phyloP scores from a whole-genome alignment of 2,888 invertebrate species.

The Tenthredo distinguenda region DNA sequence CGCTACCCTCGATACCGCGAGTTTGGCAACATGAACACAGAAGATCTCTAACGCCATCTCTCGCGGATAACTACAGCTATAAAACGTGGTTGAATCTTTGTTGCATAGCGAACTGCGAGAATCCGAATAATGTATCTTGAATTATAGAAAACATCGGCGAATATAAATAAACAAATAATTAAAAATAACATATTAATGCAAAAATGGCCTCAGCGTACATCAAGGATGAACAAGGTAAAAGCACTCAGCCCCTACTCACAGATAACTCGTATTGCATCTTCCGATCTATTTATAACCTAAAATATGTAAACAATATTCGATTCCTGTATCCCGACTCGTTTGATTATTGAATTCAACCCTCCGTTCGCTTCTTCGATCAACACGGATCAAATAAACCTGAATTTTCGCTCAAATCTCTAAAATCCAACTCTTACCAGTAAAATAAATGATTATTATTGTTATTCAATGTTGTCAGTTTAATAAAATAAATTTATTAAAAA shows the following conservation, averaged over 20 bases:
- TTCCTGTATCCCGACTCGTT: background rate
- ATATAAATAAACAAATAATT: slow-evolving; percentile 64
- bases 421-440: no score
- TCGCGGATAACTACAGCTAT: background rate
- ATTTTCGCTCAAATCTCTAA: background rate
- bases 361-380: background rate
- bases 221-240: slow-evolving; percentile 72
- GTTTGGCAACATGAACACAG: background rate
- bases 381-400: background rate
- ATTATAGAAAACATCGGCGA: slow-evolving; percentile 50
- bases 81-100: background rate
- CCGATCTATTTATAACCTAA: slow-evolving; percentile 72
- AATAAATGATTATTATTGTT: no score
- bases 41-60: background rate
- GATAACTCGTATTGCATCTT: slow-evolving; percentile 3
- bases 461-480: no score
- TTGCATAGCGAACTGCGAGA: background rate
- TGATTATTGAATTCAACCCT: background rate
- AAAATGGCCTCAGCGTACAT: slow-evolving; percentile 75
- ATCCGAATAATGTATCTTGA: background rate
- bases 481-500: no score
- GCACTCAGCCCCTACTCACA: slow-evolving; percentile 44
- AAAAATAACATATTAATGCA: slow-evolving; percentile 47
- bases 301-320: slow-evolving; percentile 67
- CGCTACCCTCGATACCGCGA: background rate